Evolutionary conservation across 2,113 vertebrate species (phyloP).

Genomic region (Crypturellus undulatus): DNA sequence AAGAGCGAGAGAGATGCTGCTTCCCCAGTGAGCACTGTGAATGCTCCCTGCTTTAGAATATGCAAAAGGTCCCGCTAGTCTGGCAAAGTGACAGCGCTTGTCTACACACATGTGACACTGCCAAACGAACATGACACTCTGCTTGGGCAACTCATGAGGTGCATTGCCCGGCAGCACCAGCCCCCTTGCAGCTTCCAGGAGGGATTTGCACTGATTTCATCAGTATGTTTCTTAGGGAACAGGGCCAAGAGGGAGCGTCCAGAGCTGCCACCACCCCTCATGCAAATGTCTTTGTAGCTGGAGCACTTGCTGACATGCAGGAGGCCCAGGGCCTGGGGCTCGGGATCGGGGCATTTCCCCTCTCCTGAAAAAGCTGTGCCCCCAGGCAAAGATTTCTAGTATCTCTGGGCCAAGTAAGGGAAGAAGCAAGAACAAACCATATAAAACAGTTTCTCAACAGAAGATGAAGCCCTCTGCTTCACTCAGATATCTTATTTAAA

Average conservation of each 20-base stretch:
- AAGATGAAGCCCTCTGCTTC: not conserved
- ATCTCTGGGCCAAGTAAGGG: not conserved
- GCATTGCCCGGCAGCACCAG: not conserved
- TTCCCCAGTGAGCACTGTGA: not conserved
- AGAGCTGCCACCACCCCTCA: not conserved
- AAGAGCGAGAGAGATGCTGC: not conserved
- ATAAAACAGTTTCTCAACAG: not conserved
- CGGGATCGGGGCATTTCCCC: not conserved
- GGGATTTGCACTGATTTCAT: not conserved
- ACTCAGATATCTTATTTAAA: not conserved
- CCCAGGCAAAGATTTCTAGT: not conserved
- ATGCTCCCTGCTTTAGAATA: not conserved
- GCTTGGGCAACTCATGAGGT: not conserved
- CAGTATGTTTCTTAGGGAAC: not conserved
- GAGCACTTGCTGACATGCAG: not conserved
- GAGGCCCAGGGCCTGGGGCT: not conserved
- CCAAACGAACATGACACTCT: fast-evolving
- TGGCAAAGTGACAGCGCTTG: not conserved
- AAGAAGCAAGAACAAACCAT: not conserved
- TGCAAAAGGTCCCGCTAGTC: not conserved
- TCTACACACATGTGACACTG: not conserved
- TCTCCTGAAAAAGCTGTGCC: not conserved
- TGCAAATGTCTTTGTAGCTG: not conserved
- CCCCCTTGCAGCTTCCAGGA: not conserved
- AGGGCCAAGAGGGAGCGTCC: not conserved